Percentiles rank a stretch among this genome's conserved stretches.
These are phyloP conservation scores for Gopherus evgoodei DNA, from an alignment of 2,113 vertebrate genomes.

Conservation along the genomic window DNA sequence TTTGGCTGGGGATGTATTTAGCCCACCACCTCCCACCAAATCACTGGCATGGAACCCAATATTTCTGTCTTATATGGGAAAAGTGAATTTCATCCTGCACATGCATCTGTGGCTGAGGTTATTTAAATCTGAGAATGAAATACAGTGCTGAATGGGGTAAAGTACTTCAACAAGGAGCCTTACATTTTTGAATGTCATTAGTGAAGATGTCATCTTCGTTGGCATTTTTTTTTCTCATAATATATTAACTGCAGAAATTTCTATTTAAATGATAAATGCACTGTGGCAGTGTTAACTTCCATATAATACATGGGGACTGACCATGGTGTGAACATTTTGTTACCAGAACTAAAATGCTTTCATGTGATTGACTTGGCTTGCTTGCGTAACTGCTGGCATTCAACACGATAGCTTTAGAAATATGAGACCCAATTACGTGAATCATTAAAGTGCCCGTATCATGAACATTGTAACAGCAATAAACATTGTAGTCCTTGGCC, in stretches of 20 bases:
- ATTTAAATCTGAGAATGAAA: background rate
- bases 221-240: background rate
- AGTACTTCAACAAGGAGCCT: background rate
- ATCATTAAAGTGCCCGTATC: background rate
- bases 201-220: background rate
- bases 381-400: background rate
- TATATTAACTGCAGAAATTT: background rate
- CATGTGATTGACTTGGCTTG: background rate
- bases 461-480: background rate
- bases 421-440: background rate
- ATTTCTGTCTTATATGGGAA: background rate
- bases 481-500: background rate
- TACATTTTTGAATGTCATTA: background rate
- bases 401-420: background rate
- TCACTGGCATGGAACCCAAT: background rate
- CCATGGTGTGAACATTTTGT: background rate
- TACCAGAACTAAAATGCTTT: background rate
- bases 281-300: background rate
- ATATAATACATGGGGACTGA: rapidly evolving
- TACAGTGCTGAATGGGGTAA: rapidly evolving
- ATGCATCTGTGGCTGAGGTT: background rate
- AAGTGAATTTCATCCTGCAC: background rate
- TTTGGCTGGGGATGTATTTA: background rate
- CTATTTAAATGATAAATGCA: background rate
- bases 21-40: background rate